Conservation (phyloP, 1,140 invertebrate species). For the Solen grandis region DNA sequence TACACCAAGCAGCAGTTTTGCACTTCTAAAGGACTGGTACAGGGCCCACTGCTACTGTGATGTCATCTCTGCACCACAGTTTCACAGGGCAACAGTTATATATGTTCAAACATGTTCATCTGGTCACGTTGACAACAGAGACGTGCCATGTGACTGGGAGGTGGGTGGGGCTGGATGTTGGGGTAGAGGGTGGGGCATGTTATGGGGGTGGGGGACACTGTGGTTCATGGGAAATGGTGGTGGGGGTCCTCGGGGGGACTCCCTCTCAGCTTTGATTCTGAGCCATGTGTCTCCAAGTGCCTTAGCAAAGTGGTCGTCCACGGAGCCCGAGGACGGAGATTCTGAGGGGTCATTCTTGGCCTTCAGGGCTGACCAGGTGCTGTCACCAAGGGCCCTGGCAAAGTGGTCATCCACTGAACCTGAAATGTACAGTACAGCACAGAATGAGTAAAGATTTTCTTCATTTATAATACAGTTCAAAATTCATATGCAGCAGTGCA, state of each 20-base stretch:
- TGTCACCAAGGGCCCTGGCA: conserved; percentile 77
- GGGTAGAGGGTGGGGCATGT: not conserved
- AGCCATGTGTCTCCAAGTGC: conserved; percentile 96
- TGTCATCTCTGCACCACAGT: not conserved
- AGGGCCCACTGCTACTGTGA: not conserved
- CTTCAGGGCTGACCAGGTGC: conserved; percentile 77
- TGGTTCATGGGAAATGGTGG: conserved; percentile 44
- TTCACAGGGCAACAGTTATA: not conserved
- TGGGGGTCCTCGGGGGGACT: conserved; percentile 55
- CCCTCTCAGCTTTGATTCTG: conserved; percentile 84
- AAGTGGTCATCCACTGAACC: conserved; percentile 80
- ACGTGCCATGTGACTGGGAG: conserved; percentile 21
- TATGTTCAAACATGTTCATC: not conserved
- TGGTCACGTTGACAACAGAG: conserved; percentile 44
- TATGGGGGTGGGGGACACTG: conserved; percentile 12
- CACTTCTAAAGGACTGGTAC: not conserved
- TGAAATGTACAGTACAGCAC: conserved; percentile 75
- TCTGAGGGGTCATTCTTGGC: conserved; percentile 70
- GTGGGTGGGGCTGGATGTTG: conserved; percentile 32
- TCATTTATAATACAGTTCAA: conserved; percentile 4
- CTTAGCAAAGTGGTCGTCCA: conserved; percentile 98
- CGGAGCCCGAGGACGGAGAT: conserved; percentile 80
- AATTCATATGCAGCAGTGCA: conserved; percentile 3
- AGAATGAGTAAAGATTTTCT: conserved; percentile 20
- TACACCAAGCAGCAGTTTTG: not conserved